Percentiles rank a stretch among this genome's conserved stretches.
These are phyloP conservation scores for Ctenopoma multispine DNA, from an alignment of 2,797 vertebrate genomes.

Conservation along the genomic window DNA sequence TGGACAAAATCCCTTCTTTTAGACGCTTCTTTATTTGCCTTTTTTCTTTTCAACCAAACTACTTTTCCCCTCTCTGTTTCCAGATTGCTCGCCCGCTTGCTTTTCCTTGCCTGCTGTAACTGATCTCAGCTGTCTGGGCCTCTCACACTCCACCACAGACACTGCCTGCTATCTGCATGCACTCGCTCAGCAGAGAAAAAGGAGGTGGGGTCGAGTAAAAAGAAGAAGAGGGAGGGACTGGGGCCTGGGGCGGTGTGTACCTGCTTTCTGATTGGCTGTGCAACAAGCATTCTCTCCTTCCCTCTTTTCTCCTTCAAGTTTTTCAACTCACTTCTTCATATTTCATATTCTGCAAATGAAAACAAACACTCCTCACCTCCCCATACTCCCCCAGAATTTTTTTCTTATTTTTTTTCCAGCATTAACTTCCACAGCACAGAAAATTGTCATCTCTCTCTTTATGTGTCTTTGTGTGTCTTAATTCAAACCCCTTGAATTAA, in stretches of 20 bases:
- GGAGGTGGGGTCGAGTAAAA: slow-evolving; percentile 54
- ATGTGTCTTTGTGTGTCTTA: no score
- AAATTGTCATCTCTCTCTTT: slow-evolving; percentile 1
- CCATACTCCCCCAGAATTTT: slow-evolving; percentile 1
- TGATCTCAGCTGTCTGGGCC: slow-evolving; percentile 76
- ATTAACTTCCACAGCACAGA: slow-evolving; percentile 31
- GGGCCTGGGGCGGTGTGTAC: slow-evolving; percentile 34
- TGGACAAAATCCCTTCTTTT: slow-evolving; percentile 5
- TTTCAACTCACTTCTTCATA: slow-evolving; percentile 58
- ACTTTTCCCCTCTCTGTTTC: slow-evolving; percentile 3
- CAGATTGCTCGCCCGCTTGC: slow-evolving; percentile 47
- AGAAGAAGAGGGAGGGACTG: slow-evolving; percentile 50
- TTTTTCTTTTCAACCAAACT: not conserved
- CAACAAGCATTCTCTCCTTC: slow-evolving; percentile 49
- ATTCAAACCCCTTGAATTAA: no score
- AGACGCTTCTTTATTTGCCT: not conserved
- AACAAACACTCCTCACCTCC: slow-evolving; percentile 62
- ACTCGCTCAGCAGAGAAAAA: slow-evolving; percentile 39
- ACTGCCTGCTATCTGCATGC: slow-evolving; percentile 67
- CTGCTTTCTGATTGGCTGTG: slow-evolving; percentile 53
- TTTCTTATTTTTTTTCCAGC: slow-evolving; percentile 10
- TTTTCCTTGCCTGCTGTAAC: slow-evolving; percentile 56
- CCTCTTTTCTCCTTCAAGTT: slow-evolving; percentile 49
- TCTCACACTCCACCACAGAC: slow-evolving; percentile 69
- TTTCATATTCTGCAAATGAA: slow-evolving; percentile 72